Base-by-base conservation (phyloP, 2,113 vertebrate genomes). In the Oophaga pumilio region DNA sequence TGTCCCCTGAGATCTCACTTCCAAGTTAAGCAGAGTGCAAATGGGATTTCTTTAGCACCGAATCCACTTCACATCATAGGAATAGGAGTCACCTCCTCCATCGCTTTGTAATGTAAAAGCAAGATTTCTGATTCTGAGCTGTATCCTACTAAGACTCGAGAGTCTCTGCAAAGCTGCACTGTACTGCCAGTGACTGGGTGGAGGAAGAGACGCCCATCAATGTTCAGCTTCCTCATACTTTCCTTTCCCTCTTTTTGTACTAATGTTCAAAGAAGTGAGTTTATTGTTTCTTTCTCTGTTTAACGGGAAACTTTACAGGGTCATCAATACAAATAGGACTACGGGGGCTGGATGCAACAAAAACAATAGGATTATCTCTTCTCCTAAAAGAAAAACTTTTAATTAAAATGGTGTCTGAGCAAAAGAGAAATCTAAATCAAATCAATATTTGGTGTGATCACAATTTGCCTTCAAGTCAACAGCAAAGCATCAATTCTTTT, bases 151-250 rank as follows among this genome's bases (percentile, higher is more conserved):
- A 53, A 76, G 18, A 76, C 20, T 14, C 57, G 49, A 43, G 50
- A 43, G 57, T 6, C 59, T 12, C 28, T 62, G 78, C 78, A 81
- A 59, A 43, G 10, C 20, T 64, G 9, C 28, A 82, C 28, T 22
- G 59, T 68, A 43, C 17, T n/a, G 78, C 22, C 18, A 71, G 60
- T 18, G 26, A 68, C 33, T 17, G 86, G 57, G 86, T 43, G 80
- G 71, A 74, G 57, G 20, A 20, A 62, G 86, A 66, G 57, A 81
- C 86, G 66, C 86, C 86, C 69, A 28, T 6, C 43, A 43, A 76
- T 26, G 26, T 64, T 49, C 57, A 17, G 43, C 69, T 80, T 17
- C 77, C 68, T 77, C 52, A 26, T 85, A 28, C 73, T 73, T 60
- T 62, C 20, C 76, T 76, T 24, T 59, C 52, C 84, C 76, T 53